Base-by-base conservation (phyloP, 2,797 vertebrate species). In the Clamator glandarius region DNA sequence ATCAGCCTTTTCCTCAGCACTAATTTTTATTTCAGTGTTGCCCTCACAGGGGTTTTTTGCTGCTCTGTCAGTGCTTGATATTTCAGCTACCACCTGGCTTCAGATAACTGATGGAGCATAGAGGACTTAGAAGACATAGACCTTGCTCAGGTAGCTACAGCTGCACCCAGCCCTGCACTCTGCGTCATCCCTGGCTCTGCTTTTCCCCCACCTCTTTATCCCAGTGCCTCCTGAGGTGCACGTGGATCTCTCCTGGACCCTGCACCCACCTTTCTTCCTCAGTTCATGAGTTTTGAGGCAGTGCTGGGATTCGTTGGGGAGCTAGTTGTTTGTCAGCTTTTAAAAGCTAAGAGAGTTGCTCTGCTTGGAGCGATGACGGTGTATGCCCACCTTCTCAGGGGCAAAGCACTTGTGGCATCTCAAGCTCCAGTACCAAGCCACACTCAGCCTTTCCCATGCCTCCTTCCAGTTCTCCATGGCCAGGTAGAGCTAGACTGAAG, bases 361-460 rank as follows among this genome's bases (percentile, higher is more conserved):
- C 51, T 6, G 0, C 14, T 44, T 35, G 29, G 19, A 0, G 2
- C 3, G 6, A 7, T 6, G 13, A 11, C 26, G 51, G 15, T 31
- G 50, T 70, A 50, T 67, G 54, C 50, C 54, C 35, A 5, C 23
- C n/a, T 46, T 7, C 42, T 20, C 1, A 25, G 42, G 55, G 46
- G 19, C 58, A 64, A 72, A 90, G 62, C 54, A 46, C 21, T 15
- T 0, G 0, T 4, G 6, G 15, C 8, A 1, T 4, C 39, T 88
- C 52, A 51, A 36, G 51, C n/a, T 83, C 13, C 21, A 29, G 23
- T 2, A 21, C 44, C 2, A 16, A 44, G 35, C 41, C 5, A 0
- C 0, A 1, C n/a, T 64, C 24, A 24, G 21, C 52, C 46, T 68
- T 75, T 59, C 31, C 70, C 35, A 1, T 6, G 4, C 24, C 39